These are phyloP conservation scores for Archips crataeganus DNA, from an alignment of 2,888 invertebrate species.

Conservation along the genomic window DNA sequence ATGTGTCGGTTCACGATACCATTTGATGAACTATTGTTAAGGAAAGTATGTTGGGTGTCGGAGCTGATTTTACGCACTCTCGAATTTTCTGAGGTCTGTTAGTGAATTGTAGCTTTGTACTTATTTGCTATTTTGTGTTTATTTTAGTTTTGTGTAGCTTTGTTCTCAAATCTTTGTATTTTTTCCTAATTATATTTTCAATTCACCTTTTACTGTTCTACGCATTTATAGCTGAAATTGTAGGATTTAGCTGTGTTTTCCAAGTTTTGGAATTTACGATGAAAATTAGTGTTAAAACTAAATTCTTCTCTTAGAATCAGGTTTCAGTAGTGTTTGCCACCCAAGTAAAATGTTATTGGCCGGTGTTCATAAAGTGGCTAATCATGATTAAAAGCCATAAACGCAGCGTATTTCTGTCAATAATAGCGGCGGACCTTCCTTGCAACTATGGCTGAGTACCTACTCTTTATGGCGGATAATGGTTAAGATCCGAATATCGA, in stretches of 20 bases:
- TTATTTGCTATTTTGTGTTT: constrained; percentile 29
- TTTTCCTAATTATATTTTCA: too few species aligned
- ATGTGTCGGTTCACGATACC: constrained; percentile 62
- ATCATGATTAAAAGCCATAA: constrained; percentile 33
- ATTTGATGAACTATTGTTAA: constrained; percentile 74
- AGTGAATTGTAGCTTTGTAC: constrained; percentile 8
- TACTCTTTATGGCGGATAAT: constrained; percentile 35
- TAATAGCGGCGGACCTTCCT: constrained; percentile 17
- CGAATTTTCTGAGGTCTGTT: constrained; percentile 48
- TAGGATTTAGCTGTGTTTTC: background rate
- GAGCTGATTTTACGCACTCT: constrained; percentile 57
- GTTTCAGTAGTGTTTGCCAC: background rate
- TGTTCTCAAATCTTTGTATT: too few species aligned
- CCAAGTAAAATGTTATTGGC: constrained; percentile 4
- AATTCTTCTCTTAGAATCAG: background rate
- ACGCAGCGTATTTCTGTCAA: constrained; percentile 14
- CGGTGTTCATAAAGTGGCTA: constrained; percentile 5
- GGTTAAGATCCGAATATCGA: constrained; percentile 38
- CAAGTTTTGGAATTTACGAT: background rate
- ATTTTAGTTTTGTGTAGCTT: constrained; percentile 23
- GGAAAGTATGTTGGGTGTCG: constrained; percentile 56
- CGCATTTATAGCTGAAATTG: background rate
- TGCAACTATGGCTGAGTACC: constrained; percentile 28
- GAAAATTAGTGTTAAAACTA: background rate
- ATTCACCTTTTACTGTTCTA: too few species aligned